Base-by-base conservation (phyloP, 2,888 invertebrate genomes). In the Drosophila infuscata region DNA sequence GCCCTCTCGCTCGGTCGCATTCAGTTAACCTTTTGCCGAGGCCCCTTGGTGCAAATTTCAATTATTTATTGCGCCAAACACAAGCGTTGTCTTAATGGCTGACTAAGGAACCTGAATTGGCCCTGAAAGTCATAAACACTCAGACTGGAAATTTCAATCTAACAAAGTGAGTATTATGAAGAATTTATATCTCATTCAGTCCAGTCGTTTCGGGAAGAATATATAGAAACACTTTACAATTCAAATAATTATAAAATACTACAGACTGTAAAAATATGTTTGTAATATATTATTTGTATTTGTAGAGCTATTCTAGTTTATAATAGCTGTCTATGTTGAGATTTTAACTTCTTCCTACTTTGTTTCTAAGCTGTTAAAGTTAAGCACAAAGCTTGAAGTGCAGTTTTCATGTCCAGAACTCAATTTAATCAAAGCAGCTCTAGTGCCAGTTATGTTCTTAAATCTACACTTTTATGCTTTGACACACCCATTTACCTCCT, bases 41-140 rank as follows among this genome's bases (percentile, higher is more conserved):
- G 76, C 56, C 76, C 78, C 76, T 64, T 65, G 79, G 76, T 77
- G 80, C 68, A 74, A 73, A 84, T 83, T 84, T 83, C 85, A 83
- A 85, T 88, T 83, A 88, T 83, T 85, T 85, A 83, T 83, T 88
- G 70, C 72, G 79, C 82, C 87, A 83, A 77, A 87, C 87, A 77
- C 79, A 74, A 76, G 68, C 82, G 84, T 68, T 82, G 74, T 58
- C 85, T 73, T 84, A 84, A 87, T 87, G 88, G 72, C 83, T 70
- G 68, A 67, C 88, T 83, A 64, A 75, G 63, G 57, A 70, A 46
- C 58, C 66, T 54, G 70, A 61, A 77, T 64, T 54, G 72, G 48
- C 46, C 41, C 63, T 58, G 66, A 74, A 70, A 81, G 74, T 61
- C 70, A 76, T 56, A 81, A 82, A 54, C 71, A 77, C 61, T 65